phyloP scores from a whole-genome alignment of 2,797 vertebrate species.

The Urocyon cinereoargenteus region DNA sequence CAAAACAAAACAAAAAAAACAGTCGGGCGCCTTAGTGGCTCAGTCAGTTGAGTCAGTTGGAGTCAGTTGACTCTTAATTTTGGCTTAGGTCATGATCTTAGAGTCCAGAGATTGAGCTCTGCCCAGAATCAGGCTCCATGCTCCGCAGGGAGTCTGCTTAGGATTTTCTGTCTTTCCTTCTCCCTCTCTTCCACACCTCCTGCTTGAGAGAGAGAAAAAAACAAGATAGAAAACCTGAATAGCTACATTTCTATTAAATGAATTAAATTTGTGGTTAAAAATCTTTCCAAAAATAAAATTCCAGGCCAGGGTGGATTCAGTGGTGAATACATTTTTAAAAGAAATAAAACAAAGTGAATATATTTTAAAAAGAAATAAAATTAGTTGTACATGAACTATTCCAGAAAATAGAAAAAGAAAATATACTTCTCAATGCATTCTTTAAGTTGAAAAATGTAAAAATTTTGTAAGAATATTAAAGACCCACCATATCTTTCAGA shows the following conservation, averaged over 20 bases:
- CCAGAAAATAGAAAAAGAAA: background rate
- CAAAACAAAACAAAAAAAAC: background rate
- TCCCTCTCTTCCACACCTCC: background rate
- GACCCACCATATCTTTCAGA: too few species aligned
- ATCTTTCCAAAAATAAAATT: background rate
- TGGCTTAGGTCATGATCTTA: background rate
- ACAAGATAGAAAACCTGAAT: background rate
- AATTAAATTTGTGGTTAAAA: background rate
- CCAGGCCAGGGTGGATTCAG: background rate
- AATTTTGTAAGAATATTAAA: background rate
- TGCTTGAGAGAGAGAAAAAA: background rate
- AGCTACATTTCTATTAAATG: background rate
- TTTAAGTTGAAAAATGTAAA: background rate
- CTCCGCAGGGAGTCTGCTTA: background rate
- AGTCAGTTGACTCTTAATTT: background rate
- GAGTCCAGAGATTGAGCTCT: background rate
- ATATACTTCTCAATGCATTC: background rate
- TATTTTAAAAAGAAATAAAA: background rate
- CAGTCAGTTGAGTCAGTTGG: background rate
- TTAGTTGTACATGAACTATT: background rate
- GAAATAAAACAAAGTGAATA: background rate
- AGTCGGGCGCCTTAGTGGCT: fast-evolving
- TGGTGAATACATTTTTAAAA: background rate
- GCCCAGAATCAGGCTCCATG: background rate
- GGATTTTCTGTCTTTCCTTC: background rate